Conservation (phyloP, 2,888 invertebrate genomes). For the Lepidochrysops patricia region DNA sequence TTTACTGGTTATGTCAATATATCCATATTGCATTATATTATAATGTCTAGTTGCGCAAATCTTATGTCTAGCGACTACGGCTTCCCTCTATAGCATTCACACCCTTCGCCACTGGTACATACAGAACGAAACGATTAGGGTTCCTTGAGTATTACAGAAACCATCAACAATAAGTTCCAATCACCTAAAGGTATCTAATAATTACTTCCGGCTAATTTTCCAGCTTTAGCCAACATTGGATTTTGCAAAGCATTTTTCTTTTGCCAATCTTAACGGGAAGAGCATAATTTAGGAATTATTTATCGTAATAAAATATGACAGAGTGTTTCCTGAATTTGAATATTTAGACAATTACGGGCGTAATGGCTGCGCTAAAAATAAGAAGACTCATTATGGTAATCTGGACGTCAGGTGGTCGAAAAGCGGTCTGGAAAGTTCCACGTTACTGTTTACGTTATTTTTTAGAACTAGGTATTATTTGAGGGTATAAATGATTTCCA, state of each 20-base stretch:
- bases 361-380: slow-evolving; percentile 6
- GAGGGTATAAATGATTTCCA: no score
- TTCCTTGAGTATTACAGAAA: no score
- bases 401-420: not conserved
- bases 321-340: not conserved
- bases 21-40: no score
- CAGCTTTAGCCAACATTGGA: not conserved
- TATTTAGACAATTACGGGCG: slow-evolving; percentile 1
- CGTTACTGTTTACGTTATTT: not conserved
- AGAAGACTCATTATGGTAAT: slow-evolving; percentile 10
- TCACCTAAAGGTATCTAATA: not conserved
- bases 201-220: not conserved
- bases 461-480: not conserved
- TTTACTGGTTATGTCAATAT: no score
- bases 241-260: not conserved
- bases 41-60: no score
- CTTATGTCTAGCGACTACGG: no score
- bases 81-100: no score
- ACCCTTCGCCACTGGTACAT: no score
- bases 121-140: no score
- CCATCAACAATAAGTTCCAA: no score
- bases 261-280: not conserved
- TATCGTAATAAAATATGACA: slow-evolving; percentile 1
- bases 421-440: not conserved
- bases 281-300: not conserved